Evolutionary conservation across 2,797 vertebrate species (phyloP), one percentile per base, ranked within the genome.

Genomic region (Molothrus aeneus): DNA sequence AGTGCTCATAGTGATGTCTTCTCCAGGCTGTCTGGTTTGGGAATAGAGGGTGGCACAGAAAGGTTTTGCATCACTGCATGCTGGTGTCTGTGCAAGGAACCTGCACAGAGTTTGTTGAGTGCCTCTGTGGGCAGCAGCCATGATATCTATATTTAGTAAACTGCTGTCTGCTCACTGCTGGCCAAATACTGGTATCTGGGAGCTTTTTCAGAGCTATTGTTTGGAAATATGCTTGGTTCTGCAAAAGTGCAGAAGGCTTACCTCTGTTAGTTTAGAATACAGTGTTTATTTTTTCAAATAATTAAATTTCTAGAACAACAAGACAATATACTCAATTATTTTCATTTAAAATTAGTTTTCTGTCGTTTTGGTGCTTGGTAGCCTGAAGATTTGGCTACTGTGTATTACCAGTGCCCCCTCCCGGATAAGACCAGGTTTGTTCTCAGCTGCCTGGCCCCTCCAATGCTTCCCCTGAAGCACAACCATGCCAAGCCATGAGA

Each of bases 401-500:
- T 50, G 93, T 78, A 61, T 60, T 88, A 80, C 59, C 85, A 94
- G 84, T 95, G 96, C 89, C 95, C 93, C 70, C 92, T 97, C 81
- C 50, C 11, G 86, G 93, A 68, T 86, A 59, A 91, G 75, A 17
- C 36, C 72, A 48, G 75, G 50, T 57, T 92, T 53, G 31, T 75
- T 92, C 68, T 43, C 61, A 59, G 56, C 56, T 69, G 60, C 56
- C 68, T 45, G 42, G 36, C n/a, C 53, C 69, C 34, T 71, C 42
- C 80, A 56, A n/a, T 10, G 2, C 43, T 65, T 69, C 48, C 42
- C n/a, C 47, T 1, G 17, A 47, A 63, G 36, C 3, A 4, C 17
- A 47, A 5, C 19, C 8, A 5, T 25, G 51, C 36, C 0, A 11
- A 86, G 26, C 59, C 53, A 20, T 31, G 45, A 57, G 69, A 77